Evolutionary conservation across 92 coral and sea anemone species (phyloP), one percentile per base, ranked within the genome.

Genomic region (Meandrina meandrites): DNA sequence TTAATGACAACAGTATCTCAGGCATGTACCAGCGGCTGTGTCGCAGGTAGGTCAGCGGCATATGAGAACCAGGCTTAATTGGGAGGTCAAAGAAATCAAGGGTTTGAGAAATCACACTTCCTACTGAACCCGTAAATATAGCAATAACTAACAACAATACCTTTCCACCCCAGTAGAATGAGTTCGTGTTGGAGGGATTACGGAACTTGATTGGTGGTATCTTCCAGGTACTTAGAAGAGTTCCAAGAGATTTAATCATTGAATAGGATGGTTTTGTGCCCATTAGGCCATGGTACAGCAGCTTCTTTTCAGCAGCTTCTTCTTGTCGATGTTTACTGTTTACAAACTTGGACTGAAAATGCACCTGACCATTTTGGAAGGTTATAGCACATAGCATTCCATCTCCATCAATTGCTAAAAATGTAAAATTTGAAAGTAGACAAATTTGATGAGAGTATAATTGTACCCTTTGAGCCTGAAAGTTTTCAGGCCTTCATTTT

Each of bases 381-480:
- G 98, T 91, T 62, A 94, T n/a, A 4, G 98, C 98, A 91, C 98
- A 94, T 22, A 94, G 91, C 98, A 94, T 94, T 36, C 98, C 98
- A 91, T 94, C 98, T 8, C 98, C 98, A 87, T 94, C 98, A 86
- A 94, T 94, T 60, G 98, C 98, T 94, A 31, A 13, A 40, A 86
- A 66, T 35, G 28, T 17, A 66, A 60, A 60, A 22, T 60, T 60
- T 60, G 31, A 24, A 48, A 48, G 53, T 48, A 48, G 45, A 40
- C 45, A 40, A 40, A 40, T 40, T 40, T 6, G 6, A 40, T 6
- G 2, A 40, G 3, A 40, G 45, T 40, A 2, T 6, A 40, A n/a
- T n/a, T n/a, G n/a, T n/a, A n/a, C n/a, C n/a, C n/a, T n/a, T n/a
- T n/a, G n/a, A n/a, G n/a, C n/a, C n/a, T n/a, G 45, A 40, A 40